Base-by-base conservation (phyloP, 2,888 invertebrate genomes). In the Panzeria rudis region DNA sequence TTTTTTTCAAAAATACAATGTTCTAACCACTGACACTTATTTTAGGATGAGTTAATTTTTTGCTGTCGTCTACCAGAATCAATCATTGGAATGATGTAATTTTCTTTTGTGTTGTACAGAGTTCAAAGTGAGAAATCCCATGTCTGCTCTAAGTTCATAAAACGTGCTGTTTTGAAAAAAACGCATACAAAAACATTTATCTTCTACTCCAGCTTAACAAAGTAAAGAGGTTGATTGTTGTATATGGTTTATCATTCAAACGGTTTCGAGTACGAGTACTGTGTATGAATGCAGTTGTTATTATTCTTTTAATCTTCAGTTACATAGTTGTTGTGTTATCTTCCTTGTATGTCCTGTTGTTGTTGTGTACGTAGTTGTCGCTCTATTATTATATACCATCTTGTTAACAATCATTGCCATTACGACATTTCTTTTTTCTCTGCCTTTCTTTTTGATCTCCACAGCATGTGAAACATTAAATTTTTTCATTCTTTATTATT, bases 341-440 rank as follows among this genome's bases (percentile, higher is more conserved):
- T 2, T 8, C 38, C 38, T 38, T 38, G 38, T 29, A 29, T 29
- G 5, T 29, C 29, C 29, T 29, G 29, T n/a, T 15, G 41, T 41
- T 8, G 1, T 2, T 47, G 17, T n/a, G n/a, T 17, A 5, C 17
- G 61, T n/a, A 20, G 38, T 38, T 38, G 62, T n/a, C 35, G 38
- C 23, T 47, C 1, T 47, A 23, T 50, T 50, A 52, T 75, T 75
- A 9, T 75, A 9, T 50, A 13, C n/a, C 38, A 35, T 17, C 38
- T 75, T 75, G 62, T 75, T 75, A 25, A 75, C 61, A 75, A 62
- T 62, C 23, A 52, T 62, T 52, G 52, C 62, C 25, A 62, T 50
- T 52, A 38, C 38, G 20, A 29, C 5, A 4, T 29, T 52, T 56
- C 25, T 25, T 50, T 29, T 59, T 11, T 32, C 23, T 44, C 9